A percentile compares a stretch with the other conserved stretches of the same genome.
Conservation (phyloP, 2,797 vertebrate species). For the Aphelocoma californica region DNA sequence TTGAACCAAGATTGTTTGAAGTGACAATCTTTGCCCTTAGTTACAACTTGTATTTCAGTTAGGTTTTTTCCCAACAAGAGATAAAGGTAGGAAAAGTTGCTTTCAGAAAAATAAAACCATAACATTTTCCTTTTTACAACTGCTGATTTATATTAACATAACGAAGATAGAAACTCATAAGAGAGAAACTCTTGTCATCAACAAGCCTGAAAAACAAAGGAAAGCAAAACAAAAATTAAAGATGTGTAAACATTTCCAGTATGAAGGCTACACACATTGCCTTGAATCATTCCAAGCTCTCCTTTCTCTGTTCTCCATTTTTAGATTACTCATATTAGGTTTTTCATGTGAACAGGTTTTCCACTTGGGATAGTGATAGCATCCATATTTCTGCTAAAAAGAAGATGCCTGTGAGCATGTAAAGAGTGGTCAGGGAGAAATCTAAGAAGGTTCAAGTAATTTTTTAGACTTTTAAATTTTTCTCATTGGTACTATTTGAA, state of each 20-base stretch:
- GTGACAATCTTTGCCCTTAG: neutral
- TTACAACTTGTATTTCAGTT: neutral
- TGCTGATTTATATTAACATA: neutral
- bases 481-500: neutral
- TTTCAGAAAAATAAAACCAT: neutral
- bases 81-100: neutral
- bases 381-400: neutral
- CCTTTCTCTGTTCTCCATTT: neutral
- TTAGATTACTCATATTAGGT: neutral
- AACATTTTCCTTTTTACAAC: neutral
- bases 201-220: neutral
- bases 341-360: neutral
- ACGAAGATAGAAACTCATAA: neutral
- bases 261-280: neutral
- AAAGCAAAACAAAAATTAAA: neutral
- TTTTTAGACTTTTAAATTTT: neutral
- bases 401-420: neutral
- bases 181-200: neutral
- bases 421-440: neutral
- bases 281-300: neutral
- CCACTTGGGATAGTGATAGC: neutral
- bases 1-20: neutral
- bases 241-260: fast-evolving
- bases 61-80: neutral
- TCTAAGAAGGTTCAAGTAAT: neutral